These are phyloP conservation scores for Pristis pectinata DNA, from an alignment of 2,797 vertebrate genomes.

Conservation along the genomic window DNA sequence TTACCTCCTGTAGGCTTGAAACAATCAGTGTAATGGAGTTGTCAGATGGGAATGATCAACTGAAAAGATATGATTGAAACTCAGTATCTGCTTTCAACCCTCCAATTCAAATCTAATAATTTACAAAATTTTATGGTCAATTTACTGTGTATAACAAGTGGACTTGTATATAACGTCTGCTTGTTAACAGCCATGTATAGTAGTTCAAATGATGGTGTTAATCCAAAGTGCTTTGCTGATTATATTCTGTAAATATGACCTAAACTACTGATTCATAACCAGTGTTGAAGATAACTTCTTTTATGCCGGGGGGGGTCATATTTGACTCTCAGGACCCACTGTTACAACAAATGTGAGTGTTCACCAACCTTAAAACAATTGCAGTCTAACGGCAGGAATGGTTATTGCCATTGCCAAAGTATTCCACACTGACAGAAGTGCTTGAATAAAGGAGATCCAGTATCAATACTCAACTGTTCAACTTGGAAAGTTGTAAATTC, in stretches of 20 bases:
- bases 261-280: background rate
- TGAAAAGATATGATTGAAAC: conserved; percentile 47
- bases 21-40: conserved; percentile 56
- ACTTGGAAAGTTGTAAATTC: background rate
- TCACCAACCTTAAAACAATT: background rate
- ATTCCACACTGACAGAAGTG: no score
- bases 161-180: background rate
- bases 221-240: background rate
- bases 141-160: background rate
- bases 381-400: background rate
- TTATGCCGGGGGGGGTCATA: no score
- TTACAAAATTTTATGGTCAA: background rate
- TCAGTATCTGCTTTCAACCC: background rate
- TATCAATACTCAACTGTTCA: background rate
- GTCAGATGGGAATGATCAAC: conserved; percentile 67
- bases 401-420: background rate
- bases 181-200: background rate
- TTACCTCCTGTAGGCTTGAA: conserved; percentile 57
- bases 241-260: background rate
- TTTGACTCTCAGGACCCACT: no score
- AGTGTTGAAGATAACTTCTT: no score
- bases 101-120: background rate
- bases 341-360: no score
- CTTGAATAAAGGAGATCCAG: background rate
- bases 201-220: background rate